These are phyloP conservation scores for Leptopilina syphax DNA, from an alignment of 2,888 invertebrate genomes.

Conservation along the genomic window DNA sequence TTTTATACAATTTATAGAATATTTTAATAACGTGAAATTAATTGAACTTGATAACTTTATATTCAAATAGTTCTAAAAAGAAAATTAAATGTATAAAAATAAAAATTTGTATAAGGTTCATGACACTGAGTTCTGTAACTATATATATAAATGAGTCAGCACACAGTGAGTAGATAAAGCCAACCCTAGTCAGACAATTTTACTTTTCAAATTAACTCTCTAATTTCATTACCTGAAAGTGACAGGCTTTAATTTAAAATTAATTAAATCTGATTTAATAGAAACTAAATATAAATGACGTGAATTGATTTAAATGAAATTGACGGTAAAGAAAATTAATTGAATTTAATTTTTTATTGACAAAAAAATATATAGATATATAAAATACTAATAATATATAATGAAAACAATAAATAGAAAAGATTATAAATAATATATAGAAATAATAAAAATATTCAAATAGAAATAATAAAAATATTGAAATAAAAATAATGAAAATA, in stretches of 20 bases:
- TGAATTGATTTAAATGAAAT: not conserved
- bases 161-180: not conserved
- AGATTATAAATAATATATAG: not conserved
- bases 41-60: no score
- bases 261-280: slow-evolving; percentile 6
- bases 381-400: not conserved
- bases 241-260: slow-evolving; percentile 10
- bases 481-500: no score
- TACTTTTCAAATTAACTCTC: slow-evolving; percentile 7
- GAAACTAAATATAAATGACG: not conserved
- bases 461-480: no score
- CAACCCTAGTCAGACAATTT: slow-evolving; percentile 8
- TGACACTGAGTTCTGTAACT: slow-evolving; percentile 6
- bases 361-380: no score
- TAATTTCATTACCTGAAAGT: slow-evolving; percentile 17
- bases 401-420: not conserved
- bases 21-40: no score
- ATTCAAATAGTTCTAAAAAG: no score
- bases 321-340: not conserved
- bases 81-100: slow-evolving; percentile 40
- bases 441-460: no score
- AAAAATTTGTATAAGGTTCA: slow-evolving; percentile 41
- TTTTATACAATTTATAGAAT: no score
- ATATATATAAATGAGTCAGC: slow-evolving; percentile 15
- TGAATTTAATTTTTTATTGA: not conserved